Percentiles rank a stretch among this genome's conserved stretches.
phyloP scores from a whole-genome alignment of 2,113 vertebrate species.

The Benitochromis conjunctus region DNA sequence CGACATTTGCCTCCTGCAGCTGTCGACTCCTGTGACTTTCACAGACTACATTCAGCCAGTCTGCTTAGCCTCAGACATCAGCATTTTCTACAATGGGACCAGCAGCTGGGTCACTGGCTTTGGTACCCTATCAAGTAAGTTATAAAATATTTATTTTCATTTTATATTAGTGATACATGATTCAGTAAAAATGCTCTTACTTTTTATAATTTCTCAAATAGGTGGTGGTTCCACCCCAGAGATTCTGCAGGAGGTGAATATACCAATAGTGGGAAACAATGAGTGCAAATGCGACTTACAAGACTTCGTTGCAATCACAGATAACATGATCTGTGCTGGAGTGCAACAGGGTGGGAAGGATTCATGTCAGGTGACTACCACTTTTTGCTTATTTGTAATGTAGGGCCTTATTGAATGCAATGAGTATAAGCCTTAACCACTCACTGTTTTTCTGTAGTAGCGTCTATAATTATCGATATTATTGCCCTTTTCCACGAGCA shows the following conservation, averaged over 20 bases:
- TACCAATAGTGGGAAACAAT: conserved; percentile 45
- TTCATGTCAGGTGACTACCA: conserved; percentile 44
- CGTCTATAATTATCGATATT: background rate
- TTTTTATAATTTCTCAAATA: background rate
- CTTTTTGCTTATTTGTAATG: background rate
- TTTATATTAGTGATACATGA: background rate
- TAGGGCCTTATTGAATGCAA: too few relatives aligned
- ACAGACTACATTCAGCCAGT: conserved; percentile 55
- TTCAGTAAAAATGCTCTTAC: background rate
- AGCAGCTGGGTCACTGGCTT: conserved; percentile 53
- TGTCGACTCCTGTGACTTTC: conserved; percentile 27
- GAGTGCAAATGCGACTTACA: conserved; percentile 18
- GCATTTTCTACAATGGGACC: background rate
- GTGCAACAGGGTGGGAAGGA: conserved; percentile 58
- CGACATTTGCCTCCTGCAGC: conserved; percentile 72
- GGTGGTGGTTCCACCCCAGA: background rate
- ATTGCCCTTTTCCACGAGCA: too few relatives aligned
- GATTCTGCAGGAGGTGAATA: conserved; percentile 13
- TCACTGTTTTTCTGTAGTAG: background rate
- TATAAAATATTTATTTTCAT: background rate
- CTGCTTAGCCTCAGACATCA: conserved; percentile 67
- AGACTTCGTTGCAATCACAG: conserved; percentile 6
- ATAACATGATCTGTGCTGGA: conserved; percentile 77
- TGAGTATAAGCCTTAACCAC: too few relatives aligned
- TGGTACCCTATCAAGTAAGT: background rate